Evolutionary conservation across 2,888 invertebrate genomes (phyloP), one percentile per base, ranked within the genome.

Genomic region (Linyphia triangularis): DNA sequence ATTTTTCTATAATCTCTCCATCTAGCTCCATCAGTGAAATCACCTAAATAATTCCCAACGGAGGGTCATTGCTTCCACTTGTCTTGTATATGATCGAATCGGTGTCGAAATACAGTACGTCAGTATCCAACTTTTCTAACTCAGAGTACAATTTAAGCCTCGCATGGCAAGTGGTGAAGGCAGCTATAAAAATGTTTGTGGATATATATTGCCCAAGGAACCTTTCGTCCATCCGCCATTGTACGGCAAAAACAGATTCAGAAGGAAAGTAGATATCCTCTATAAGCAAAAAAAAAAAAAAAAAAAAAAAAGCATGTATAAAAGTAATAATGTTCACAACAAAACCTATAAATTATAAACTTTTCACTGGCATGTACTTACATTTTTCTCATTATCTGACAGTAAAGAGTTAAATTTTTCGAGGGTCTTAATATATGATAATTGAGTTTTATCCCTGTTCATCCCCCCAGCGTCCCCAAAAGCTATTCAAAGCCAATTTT

Each of bases 1-100:
- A 73, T 16, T 24, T 51, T 1, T 24, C 24, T 5, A 73, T 73
- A 4, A 16, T 4, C 4, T 73, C 73, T 0, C 51, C 73, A 2
- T 13, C 24, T 3, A 73, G 13, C 57, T 73, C 73, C n/a, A n/a
- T 51, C 51, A 4, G 51, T 51, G 51, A 57, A 73, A 24, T 73
- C 26, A 13, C 57, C 57, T 13, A 73, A 30, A 28, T 26, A 73
- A 16, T 24, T 3, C 61, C 61, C 0, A 59, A 19, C 0, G 19
- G 5, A 0, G 37, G 40, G 13, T 70, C 22, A 6, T 70, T 70
- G 0, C 6, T 2, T 6, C n/a, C 5, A 0, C 9, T 37, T 4
- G 40, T 9, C 0, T 40, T 2, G 22, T 70, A 51, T 0, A 51
- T 24, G 24, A 72, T 72, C 13, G 13, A 13, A 19, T 72, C 72